A percentile compares a stretch with the other conserved stretches of the same genome.
Conservation (phyloP, 2,797 vertebrate species). For the Glossophaga mutica region DNA sequence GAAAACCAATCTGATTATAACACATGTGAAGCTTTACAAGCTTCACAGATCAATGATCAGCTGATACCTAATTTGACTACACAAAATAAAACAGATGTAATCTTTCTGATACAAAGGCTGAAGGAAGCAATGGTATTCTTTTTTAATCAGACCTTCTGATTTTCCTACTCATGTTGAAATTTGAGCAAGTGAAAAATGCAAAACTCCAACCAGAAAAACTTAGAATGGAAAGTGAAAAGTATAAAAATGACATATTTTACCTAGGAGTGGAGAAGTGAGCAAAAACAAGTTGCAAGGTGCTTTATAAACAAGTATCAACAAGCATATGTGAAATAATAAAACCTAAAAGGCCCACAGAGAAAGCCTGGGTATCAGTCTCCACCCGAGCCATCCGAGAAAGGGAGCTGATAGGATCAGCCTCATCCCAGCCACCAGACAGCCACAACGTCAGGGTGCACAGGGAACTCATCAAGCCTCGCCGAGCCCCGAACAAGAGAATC, state of each 20-base stretch:
- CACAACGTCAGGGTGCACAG: rapidly evolving
- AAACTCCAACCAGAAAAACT: not conserved
- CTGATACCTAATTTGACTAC: not conserved
- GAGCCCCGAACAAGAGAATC: not conserved
- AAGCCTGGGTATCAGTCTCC: not conserved
- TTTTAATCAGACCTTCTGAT: not conserved
- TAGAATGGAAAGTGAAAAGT: not conserved
- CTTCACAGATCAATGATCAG: too few species aligned
- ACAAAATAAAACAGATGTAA: not conserved
- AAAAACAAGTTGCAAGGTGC: not conserved
- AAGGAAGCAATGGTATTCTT: not conserved
- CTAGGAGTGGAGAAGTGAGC: not conserved
- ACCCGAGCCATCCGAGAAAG: not conserved
- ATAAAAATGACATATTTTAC: not conserved
- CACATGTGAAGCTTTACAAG: not conserved
- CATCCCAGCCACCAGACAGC: not conserved
- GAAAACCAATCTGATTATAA: not conserved
- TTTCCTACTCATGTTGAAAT: not conserved
- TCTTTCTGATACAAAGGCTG: rapidly evolving
- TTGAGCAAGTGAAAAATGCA: not conserved
- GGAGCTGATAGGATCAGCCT: not conserved
- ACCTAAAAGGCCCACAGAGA: not conserved
- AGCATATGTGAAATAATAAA: not conserved
- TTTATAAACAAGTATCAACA: not conserved
- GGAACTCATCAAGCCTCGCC: rapidly evolving